phyloP scores from a whole-genome alignment of 2,113 vertebrate species.

The Periophthalmodon schlosseri region DNA sequence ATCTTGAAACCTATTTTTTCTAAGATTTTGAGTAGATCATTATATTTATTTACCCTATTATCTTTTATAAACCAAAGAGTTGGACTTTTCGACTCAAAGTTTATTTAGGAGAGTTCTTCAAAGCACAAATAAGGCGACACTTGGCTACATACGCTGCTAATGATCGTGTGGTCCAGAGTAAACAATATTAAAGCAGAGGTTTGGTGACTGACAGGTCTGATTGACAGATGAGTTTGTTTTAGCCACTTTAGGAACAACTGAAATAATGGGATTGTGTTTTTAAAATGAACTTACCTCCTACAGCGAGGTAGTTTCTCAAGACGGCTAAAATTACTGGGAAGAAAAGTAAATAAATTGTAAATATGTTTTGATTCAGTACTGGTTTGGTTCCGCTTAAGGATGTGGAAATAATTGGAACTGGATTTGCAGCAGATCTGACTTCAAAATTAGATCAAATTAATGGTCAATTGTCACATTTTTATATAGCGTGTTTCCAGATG shows the following conservation, averaged over 20 bases:
- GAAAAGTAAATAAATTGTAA: not conserved
- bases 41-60: not conserved
- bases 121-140: not conserved
- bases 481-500: no score
- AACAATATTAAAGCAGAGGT: not conserved
- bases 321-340: not conserved
- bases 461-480: no score
- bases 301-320: not conserved
- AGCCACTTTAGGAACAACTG: not conserved
- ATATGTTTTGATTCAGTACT: not conserved
- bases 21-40: not conserved
- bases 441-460: no score
- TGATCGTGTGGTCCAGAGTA: not conserved
- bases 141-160: not conserved
- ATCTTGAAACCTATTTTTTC: not conserved
- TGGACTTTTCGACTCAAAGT: not conserved
- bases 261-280: slow-evolving; percentile 1
- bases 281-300: not conserved
- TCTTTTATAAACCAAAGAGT: not conserved
- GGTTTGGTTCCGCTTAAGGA: not conserved
- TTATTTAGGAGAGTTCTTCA: not conserved
- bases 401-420: not conserved
- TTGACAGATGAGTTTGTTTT: not conserved
- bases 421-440: no score
- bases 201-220: not conserved